A percentile compares a stretch with the other conserved stretches of the same genome.
Conservation (phyloP, 1,140 invertebrate genomes). For the Chymomyza costata region DNA sequence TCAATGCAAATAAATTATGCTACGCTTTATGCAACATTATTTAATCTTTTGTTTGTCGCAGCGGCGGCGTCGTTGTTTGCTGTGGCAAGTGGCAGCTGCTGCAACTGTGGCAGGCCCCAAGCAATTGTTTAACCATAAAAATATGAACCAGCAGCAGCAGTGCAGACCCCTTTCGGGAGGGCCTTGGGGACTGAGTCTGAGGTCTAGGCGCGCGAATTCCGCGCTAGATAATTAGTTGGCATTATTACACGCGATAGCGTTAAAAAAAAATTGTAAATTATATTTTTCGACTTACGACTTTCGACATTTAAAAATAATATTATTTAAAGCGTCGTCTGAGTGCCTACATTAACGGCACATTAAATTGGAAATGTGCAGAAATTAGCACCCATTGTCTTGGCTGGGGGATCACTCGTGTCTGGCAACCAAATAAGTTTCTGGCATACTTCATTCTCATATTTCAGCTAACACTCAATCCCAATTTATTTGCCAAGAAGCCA, state of each 20-base stretch:
- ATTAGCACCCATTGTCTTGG: constrained; percentile 50
- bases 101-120: constrained; percentile 5
- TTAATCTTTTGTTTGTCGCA: constrained; percentile 72
- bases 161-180: constrained; percentile 33
- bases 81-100: constrained; percentile 16
- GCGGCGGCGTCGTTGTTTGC: constrained; percentile 26
- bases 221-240: constrained; percentile 65
- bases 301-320: constrained; percentile 30
- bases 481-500: constrained; percentile 65
- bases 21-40: constrained; percentile 74
- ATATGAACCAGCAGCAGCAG: constrained; percentile 24
- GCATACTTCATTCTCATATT: constrained; percentile 21
- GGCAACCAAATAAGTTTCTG: constrained; percentile 5
- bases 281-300: constrained; percentile 20
- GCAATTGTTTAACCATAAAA: constrained; percentile 69
- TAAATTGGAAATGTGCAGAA: constrained; percentile 58
- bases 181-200: too few relatives aligned
- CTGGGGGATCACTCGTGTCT: neutral
- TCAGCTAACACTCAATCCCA: constrained; percentile 65
- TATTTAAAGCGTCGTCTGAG: constrained; percentile 22
- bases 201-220: constrained; percentile 30
- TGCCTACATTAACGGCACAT: constrained; percentile 46
- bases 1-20: constrained; percentile 74
- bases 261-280: constrained; percentile 49
- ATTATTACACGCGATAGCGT: constrained; percentile 48